phyloP scores from a whole-genome alignment of 2,888 invertebrate species.

The Endotricha flammealis region DNA sequence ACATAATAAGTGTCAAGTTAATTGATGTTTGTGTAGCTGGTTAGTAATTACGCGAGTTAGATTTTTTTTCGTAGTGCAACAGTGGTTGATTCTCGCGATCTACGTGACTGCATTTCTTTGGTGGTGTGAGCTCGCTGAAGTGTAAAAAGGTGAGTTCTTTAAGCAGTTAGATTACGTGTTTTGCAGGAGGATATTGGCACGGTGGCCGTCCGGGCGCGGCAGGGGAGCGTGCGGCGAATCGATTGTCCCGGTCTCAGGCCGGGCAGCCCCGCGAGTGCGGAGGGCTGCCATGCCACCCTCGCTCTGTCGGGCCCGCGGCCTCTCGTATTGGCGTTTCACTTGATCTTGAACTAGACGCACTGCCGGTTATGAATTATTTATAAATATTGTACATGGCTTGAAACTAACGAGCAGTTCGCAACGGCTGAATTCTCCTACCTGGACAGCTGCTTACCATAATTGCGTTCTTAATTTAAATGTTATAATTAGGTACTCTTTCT shows the following conservation, averaged over 20 bases:
- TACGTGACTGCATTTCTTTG: slow-evolving; percentile 63
- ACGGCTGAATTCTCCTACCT: background rate
- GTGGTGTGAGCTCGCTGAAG: slow-evolving; percentile 60
- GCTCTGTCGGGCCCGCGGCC: slow-evolving; percentile 39
- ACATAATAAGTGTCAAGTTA: slow-evolving; percentile 53
- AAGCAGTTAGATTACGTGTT: slow-evolving; percentile 27
- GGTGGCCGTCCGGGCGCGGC: slow-evolving; percentile 39
- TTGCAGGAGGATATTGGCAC: slow-evolving; percentile 34
- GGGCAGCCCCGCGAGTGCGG: slow-evolving; percentile 4
- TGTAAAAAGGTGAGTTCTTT: slow-evolving; percentile 71
- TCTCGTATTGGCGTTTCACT: slow-evolving; percentile 44
- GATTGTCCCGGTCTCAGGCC: slow-evolving; percentile 55
- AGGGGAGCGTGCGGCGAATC: slow-evolving; percentile 63
- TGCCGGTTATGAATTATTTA: slow-evolving; percentile 50
- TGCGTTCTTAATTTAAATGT: background rate
- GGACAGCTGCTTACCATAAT: background rate
- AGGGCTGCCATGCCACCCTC: slow-evolving; percentile 45
- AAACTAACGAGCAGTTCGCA: slow-evolving; percentile 7
- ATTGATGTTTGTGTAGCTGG: slow-evolving; percentile 54
- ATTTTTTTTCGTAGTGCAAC: slow-evolving; percentile 53
- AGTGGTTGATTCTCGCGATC: slow-evolving; percentile 66
- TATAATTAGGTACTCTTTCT: no score
- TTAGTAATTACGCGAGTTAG: slow-evolving; percentile 31
- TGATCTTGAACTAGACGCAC: slow-evolving; percentile 48
- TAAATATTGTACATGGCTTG: slow-evolving; percentile 28